Evolutionary conservation across 2,888 invertebrate genomes (phyloP), one percentile per base, ranked within the genome.

Genomic region (Apamea anceps): DNA sequence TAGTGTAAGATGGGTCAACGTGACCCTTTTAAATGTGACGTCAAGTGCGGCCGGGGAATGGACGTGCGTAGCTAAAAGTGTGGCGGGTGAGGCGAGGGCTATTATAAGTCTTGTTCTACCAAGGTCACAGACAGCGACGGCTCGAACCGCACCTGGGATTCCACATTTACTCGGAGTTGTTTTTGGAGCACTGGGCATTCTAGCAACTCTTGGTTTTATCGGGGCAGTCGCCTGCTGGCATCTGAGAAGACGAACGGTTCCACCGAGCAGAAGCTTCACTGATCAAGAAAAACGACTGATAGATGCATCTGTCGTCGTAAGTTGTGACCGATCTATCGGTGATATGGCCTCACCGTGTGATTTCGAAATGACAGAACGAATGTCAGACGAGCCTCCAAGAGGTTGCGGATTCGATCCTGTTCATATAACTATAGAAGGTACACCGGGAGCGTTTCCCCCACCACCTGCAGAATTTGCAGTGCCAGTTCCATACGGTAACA

Each of bases 201-300:
- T 98, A 79, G 97, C 98, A 77, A 97, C 98, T 28, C 97, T 98
- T 76, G 97, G 98, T n/a, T 95, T 97, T 72, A 93, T 96, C 77
- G 96, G 94, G 12, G 96, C 97, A n/a, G 96, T 97, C 66, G 96
- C 96, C 3, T 97, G 97, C 81, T 97, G 97, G 96, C 98, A 98
- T 88, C 97, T 98, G 77, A 97, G 98, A 80, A 98, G 98, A 94
- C 97, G 98, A 68, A 98, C 98, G 86, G 98, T 98, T 7, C 97
- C 97, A 54, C 96, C 97, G 0, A 97, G 97, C 86, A 96, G 97
- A 84, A 98, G 98, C 93, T 98, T 98, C 92, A 98, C 98, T 76
- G 99, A 99, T 92, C 99, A 99, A 95, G 99, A 99, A 92, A 99
- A 99, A 95, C 98, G 98, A 91, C 96, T 99, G 74, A 97, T 99